These are phyloP conservation scores for Diadema setosum DNA, from an alignment of 35 echinoderm and acorn worm species.

Conservation along the genomic window DNA sequence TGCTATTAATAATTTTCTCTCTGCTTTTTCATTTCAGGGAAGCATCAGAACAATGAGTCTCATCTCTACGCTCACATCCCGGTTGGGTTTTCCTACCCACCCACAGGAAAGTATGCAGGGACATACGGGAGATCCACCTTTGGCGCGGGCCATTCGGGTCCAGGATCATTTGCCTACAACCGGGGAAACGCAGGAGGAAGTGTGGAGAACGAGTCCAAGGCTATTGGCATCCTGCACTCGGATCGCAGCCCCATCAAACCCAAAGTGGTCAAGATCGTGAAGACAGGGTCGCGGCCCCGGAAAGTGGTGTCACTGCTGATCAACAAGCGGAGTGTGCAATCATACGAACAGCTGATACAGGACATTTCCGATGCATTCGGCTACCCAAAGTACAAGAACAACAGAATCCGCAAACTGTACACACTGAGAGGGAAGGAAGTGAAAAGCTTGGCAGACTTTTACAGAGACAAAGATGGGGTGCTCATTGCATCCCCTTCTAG, in stretches of 20 bases:
- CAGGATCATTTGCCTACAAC: slow-evolving; percentile 58
- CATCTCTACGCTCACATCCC: slow-evolving; percentile 32
- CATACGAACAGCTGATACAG: slow-evolving; percentile 76
- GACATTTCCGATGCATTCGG: slow-evolving; percentile 94
- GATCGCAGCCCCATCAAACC: slow-evolving; percentile 65
- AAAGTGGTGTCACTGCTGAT: slow-evolving; percentile 84
- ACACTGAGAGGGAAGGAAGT: slow-evolving; percentile 84
- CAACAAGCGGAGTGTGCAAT: slow-evolving; percentile 87
- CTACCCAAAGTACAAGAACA: slow-evolving; percentile 76
- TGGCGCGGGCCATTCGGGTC: slow-evolving; percentile 31
- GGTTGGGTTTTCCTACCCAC: slow-evolving; percentile 70
- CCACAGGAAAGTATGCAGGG: slow-evolving; percentile 83
- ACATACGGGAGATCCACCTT: slow-evolving; percentile 45
- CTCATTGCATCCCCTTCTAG: slow-evolving; percentile 72
- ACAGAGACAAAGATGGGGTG: slow-evolving; percentile 67
- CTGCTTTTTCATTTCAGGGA: slow-evolving; percentile 39
- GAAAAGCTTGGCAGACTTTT: slow-evolving; percentile 81
- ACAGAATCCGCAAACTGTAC: slow-evolving; percentile 78
- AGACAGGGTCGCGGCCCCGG: slow-evolving; percentile 68
- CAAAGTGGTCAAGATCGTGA: slow-evolving; percentile 78
- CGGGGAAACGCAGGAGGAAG: not conserved
- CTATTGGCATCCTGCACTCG: slow-evolving; percentile 12
- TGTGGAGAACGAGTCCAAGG: slow-evolving; percentile 18
- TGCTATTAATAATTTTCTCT: not conserved
- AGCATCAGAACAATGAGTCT: not conserved